Evolutionary conservation across 2,888 invertebrate genomes (phyloP), one percentile per base, ranked within the genome.

Genomic region (Bimastos eiseni): DNA sequence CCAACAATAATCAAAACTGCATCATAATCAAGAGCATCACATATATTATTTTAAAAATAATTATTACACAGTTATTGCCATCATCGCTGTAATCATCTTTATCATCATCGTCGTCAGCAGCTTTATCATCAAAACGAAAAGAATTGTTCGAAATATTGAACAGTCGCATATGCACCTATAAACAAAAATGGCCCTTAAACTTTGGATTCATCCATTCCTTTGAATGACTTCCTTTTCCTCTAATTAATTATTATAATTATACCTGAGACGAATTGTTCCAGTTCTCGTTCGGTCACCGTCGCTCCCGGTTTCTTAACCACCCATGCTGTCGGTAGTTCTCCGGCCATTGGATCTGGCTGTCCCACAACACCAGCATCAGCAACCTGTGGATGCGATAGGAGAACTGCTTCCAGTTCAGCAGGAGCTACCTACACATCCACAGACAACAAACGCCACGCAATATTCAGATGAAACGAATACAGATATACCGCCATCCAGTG

Each of bases 291-390:
- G 19, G 86, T 86, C 8, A 37, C 2, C 0, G 34, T 34, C 37
- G 86, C 34, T 3, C 88, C 88, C 11, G 89, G 13, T 34, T 89
- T 89, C 11, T 24, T 41, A 15, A 91, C 91, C 17, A 91, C 89
- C 88, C 33, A 88, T 33, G 91, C 91, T 17, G 49, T 38, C 36
- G 91, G 91, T 33, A 91, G 36, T 36, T 91, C 89, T n/a, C 91
- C 91, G n/a, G 88, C 70, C 70, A 11, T 33, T 21, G 38, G 33
- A 83, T 90, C 70, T 30, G 90, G 88, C 8, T 34, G 33, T 6
- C 91, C 91, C n/a, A 91, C 83, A 30, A 90, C 90, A 15, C 89
- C 90, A 36, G 90, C 91, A n/a, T 91, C 91, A 36, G 24, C 55
- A 19, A 91, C 84, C 33, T 55, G 88, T 17, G 70, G n/a, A 55